Evolutionary conservation across 1,140 invertebrate genomes (phyloP).

Genomic region (Drosophila ogumai): DNA sequence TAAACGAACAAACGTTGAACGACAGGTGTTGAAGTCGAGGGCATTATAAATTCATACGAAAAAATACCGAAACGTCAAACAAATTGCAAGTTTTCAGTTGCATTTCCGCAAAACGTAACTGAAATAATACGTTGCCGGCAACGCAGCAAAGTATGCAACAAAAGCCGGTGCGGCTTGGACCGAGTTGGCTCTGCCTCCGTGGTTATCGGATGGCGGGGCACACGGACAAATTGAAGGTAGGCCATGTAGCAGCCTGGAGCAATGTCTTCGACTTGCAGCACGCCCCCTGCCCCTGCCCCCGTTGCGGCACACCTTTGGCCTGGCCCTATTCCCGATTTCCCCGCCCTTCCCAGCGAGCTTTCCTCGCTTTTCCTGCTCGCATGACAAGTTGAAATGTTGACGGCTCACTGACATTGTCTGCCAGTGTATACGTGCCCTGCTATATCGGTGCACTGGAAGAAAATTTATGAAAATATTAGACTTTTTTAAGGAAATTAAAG

Average conservation of each 20-base stretch:
- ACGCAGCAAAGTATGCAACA: slow-evolving; percentile 54
- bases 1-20: slow-evolving; percentile 48
- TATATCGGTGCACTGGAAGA: slow-evolving; percentile 13
- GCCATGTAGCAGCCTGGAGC: slow-evolving; percentile 50
- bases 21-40: slow-evolving; percentile 76
- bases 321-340: slow-evolving; percentile 6
- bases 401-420: slow-evolving; percentile 72
- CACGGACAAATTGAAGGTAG: slow-evolving; percentile 78
- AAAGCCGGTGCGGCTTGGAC: slow-evolving; percentile 22
- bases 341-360: slow-evolving; percentile 5
- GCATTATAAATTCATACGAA: slow-evolving; percentile 81
- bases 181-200: slow-evolving; percentile 5
- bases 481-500: too few relatives aligned
- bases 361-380: slow-evolving; percentile 54
- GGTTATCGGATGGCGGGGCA: slow-evolving; percentile 62
- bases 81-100: slow-evolving; percentile 83
- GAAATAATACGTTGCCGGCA: slow-evolving; percentile 75
- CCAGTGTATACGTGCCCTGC: slow-evolving; percentile 34
- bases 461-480: neutral
- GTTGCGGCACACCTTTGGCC: neutral
- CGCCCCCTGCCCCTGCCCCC: slow-evolving; percentile 4
- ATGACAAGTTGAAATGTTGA: slow-evolving; percentile 82
- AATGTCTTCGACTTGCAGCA: slow-evolving; percentile 60
- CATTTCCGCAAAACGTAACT: slow-evolving; percentile 82
- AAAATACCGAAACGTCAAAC: slow-evolving; percentile 80